Conservation (phyloP, 2,113 vertebrate genomes). For the Sclerurus mexicanus region DNA sequence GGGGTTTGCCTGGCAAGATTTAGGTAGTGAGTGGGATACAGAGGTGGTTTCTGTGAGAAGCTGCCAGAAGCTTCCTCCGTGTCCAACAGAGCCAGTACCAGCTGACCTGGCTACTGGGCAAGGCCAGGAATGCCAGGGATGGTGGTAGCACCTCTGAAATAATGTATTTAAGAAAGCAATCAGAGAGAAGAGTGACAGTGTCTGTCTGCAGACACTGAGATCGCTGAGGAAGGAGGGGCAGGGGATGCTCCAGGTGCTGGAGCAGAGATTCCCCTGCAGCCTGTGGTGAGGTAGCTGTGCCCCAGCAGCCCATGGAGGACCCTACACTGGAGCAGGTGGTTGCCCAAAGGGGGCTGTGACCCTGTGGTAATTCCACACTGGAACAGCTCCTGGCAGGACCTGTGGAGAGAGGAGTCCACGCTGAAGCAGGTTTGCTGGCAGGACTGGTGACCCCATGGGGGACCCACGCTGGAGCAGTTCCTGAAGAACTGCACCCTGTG, state of each 20-base stretch:
- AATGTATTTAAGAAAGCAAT: rapidly evolving
- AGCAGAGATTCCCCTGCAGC: not conserved
- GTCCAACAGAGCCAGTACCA: not conserved
- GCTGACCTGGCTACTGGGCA: not conserved
- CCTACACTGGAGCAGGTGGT: not conserved
- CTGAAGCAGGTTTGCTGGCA: not conserved
- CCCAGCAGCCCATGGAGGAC: not conserved
- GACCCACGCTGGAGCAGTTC: not conserved
- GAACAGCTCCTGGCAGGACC: not conserved
- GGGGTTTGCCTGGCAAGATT: not conserved
- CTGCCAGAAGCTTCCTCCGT: not conserved
- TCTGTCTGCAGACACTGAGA: not conserved
- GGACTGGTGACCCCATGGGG: not conserved
- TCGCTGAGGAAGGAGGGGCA: not conserved
- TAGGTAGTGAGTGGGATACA: not conserved
- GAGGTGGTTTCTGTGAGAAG: not conserved
- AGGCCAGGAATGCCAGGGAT: not conserved
- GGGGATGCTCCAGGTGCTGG: not conserved
- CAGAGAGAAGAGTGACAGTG: not conserved
- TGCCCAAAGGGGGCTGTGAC: not conserved
- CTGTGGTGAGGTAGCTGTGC: not conserved
- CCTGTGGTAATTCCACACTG: not conserved
- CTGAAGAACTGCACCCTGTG: not conserved
- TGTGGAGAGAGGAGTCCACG: not conserved
- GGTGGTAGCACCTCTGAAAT: not conserved